Percentiles rank a stretch among this genome's conserved stretches.
These are phyloP conservation scores for Lagopus leucura DNA, from an alignment of 2,113 vertebrate species.

Conservation along the genomic window DNA sequence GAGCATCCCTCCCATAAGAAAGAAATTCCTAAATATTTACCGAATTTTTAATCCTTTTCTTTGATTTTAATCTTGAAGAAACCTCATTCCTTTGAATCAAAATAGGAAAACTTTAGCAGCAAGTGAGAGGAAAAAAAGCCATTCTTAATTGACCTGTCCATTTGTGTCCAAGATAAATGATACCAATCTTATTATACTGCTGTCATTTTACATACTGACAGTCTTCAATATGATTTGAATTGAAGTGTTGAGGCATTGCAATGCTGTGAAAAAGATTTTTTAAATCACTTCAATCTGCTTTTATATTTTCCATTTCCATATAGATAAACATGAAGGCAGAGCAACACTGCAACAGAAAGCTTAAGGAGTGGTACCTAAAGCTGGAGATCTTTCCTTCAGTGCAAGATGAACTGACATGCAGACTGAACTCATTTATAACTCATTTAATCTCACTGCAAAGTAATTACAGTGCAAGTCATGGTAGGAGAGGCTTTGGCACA, in stretches of 20 bases:
- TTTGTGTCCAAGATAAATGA: conserved; percentile 1
- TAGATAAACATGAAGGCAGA: not conserved
- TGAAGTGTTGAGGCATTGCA: not conserved
- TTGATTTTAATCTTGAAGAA: not conserved
- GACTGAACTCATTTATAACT: not conserved
- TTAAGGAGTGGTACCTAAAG: not conserved
- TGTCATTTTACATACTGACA: not conserved
- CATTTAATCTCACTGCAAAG: not conserved
- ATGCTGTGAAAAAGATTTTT: not conserved
- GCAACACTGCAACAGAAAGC: not conserved
- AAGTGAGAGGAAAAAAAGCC: not conserved
- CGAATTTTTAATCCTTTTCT: not conserved
- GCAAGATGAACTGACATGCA: not conserved
- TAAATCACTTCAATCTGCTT: not conserved
- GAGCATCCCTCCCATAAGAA: not conserved
- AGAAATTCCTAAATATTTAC: not conserved
- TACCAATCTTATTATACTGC: not conserved
- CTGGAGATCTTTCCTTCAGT: not conserved
- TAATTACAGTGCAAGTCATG: not conserved
- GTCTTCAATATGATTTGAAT: not conserved
- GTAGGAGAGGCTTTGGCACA: not conserved
- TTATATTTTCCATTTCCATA: not conserved
- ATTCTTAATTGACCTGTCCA: not conserved
- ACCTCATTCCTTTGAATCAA: not conserved
- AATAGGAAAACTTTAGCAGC: not conserved